These are phyloP conservation scores for Agrotis ipsilon DNA, from an alignment of 2,888 invertebrate species.

Conservation along the genomic window DNA sequence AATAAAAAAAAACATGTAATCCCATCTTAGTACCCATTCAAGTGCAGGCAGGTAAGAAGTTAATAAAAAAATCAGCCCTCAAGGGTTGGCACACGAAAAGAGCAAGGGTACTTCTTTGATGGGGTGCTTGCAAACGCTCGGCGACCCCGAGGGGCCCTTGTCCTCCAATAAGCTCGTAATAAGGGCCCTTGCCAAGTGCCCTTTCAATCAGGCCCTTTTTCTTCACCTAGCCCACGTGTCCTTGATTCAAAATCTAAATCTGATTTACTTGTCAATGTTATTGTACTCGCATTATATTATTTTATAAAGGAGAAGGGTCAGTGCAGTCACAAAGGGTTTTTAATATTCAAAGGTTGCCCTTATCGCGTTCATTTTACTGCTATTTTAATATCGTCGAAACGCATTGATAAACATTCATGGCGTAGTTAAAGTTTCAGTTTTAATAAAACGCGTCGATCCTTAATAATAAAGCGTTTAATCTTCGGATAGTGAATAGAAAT, in stretches of 20 bases:
- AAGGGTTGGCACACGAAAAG: conserved; percentile 85
- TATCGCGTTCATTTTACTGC: conserved; percentile 79
- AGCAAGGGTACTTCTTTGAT: conserved; percentile 86
- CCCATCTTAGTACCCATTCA: conserved; percentile 66
- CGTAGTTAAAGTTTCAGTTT: conserved; percentile 77
- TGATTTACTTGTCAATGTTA: conserved; percentile 85
- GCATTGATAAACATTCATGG: conserved; percentile 82
- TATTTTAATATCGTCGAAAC: conserved; percentile 80
- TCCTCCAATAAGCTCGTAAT: conserved; percentile 88
- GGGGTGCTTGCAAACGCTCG: conserved; percentile 78
- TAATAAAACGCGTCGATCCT: conserved; percentile 57
- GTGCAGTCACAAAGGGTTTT: conserved; percentile 73
- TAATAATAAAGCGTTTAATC: conserved; percentile 48
- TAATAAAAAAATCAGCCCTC: conserved; percentile 75
- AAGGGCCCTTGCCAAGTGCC: conserved; percentile 82
- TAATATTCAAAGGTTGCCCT: conserved; percentile 80
- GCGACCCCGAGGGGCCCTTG: conserved; percentile 78
- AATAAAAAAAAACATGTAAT: conserved; percentile 72
- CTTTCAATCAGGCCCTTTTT: conserved; percentile 84
- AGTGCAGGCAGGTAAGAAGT: conserved; percentile 77
- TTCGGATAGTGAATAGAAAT: conserved; percentile 33
- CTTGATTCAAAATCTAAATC: conserved; percentile 86
- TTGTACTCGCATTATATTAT: conserved; percentile 79
- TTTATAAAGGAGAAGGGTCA: conserved; percentile 76
- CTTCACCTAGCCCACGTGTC: conserved; percentile 86